phyloP scores from a whole-genome alignment of 1,140 invertebrate genomes.

The Bombus pyrosoma region DNA sequence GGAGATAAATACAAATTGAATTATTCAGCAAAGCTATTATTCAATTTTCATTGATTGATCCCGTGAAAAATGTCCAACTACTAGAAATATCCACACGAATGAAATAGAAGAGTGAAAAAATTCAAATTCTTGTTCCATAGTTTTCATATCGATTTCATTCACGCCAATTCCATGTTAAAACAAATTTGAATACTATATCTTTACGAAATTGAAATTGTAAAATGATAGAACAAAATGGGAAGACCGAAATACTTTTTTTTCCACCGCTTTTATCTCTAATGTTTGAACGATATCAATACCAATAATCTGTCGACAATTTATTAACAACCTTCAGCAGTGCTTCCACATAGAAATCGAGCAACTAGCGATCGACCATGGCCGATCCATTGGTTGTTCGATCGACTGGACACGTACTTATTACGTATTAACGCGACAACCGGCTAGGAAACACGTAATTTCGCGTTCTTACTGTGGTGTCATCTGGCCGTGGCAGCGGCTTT shows the following conservation, averaged over 20 bases:
- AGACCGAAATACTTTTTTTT: no score
- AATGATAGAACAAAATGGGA: no score
- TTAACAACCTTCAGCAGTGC: background rate
- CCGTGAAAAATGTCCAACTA: background rate
- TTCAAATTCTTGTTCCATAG: no score
- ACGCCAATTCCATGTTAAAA: no score
- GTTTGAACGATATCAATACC: background rate
- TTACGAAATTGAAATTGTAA: no score
- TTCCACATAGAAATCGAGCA: background rate
- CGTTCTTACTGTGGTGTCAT: conserved; percentile 65
- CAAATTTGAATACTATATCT: no score
- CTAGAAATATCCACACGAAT: no score
- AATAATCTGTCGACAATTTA: background rate
- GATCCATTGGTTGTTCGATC: conserved; percentile 31
- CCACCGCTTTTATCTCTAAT: background rate
- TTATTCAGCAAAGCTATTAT: background rate
- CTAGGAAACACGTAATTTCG: conserved; percentile 65
- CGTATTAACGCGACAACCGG: conserved; percentile 49
- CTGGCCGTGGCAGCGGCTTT: conserved; percentile 61
- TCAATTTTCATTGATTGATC: background rate
- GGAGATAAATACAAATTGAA: conserved; percentile 1
- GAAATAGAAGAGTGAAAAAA: fast-evolving
- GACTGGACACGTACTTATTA: conserved; percentile 44
- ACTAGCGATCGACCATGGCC: conserved; percentile 30
- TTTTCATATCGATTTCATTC: no score